phyloP scores from a whole-genome alignment of 2,113 vertebrate genomes.

The Brevimyrus niger region DNA sequence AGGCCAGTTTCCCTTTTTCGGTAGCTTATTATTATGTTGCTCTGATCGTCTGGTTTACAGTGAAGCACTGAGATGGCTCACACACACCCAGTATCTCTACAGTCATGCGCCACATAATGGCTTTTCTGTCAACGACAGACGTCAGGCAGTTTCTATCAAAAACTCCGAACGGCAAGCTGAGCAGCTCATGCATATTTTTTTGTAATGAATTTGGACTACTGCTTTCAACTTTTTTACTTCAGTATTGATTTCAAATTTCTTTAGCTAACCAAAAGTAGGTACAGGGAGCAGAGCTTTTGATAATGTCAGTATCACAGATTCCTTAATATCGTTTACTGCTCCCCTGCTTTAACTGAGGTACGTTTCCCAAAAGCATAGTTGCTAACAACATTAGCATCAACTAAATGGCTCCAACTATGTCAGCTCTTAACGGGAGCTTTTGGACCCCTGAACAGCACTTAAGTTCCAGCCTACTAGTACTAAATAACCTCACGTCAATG shows the following conservation, averaged over 20 bases:
- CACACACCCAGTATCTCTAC: neutral
- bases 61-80: neutral
- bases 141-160: neutral
- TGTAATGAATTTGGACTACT: neutral
- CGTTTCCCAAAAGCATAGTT: neutral
- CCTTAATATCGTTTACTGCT: neutral
- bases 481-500: neutral
- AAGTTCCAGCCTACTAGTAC: neutral
- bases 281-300: neutral
- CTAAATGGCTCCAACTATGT: neutral
- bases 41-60: neutral
- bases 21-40: neutral
- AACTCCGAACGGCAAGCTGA: neutral
- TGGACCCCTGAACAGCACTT: neutral
- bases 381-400: neutral
- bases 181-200: neutral
- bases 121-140: neutral
- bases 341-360: neutral
- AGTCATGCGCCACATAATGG: neutral
- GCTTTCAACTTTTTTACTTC: neutral
- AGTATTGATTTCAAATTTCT: neutral
- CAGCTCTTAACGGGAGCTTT: neutral
- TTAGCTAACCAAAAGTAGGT: neutral
- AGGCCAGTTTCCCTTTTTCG: neutral
- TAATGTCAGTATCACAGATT: neutral